Percentiles rank a stretch among this genome's conserved stretches.
Evolutionary conservation across 2,113 vertebrate genomes (phyloP).

Genomic region (Actenoides lindsayi): DNA sequence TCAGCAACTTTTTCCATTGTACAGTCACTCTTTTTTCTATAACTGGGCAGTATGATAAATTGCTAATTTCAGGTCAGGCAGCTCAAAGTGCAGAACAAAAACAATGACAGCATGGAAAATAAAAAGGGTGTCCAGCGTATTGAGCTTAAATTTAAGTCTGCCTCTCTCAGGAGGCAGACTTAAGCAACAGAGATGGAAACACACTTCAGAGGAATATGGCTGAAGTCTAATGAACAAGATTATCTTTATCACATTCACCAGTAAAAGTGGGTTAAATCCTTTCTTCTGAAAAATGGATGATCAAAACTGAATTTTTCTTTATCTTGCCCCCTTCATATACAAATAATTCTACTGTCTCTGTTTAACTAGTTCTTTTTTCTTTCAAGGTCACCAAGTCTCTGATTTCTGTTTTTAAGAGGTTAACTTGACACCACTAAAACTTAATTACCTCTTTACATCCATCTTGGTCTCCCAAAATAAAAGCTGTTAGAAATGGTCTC

Average conservation of each 20-base stretch:
- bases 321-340: not conserved
- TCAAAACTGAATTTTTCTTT: not conserved
- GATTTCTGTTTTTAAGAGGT: not conserved
- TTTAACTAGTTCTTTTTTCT: not conserved
- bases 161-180: conserved; percentile 14
- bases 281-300: not conserved
- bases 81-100: conserved; percentile 54
- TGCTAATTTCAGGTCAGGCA: conserved; percentile 52
- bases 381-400: not conserved
- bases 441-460: not conserved
- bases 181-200: conserved; percentile 33
- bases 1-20: conserved; percentile 68
- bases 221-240: not conserved
- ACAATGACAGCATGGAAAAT: conserved; percentile 71
- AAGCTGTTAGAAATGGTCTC: not conserved
- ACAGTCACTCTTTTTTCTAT: conserved; percentile 26
- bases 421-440: not conserved
- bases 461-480: not conserved
- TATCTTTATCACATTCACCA: not conserved
- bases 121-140: conserved; percentile 10
- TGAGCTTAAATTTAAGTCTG: conserved; percentile 63
- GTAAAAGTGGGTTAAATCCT: not conserved
- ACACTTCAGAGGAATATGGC: not conserved
- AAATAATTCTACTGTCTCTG: not conserved
- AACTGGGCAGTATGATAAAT: conserved; percentile 49